Evolutionary conservation across 1,140 invertebrate genomes (phyloP).

Genomic region (Druon quercuslanigerum): DNA sequence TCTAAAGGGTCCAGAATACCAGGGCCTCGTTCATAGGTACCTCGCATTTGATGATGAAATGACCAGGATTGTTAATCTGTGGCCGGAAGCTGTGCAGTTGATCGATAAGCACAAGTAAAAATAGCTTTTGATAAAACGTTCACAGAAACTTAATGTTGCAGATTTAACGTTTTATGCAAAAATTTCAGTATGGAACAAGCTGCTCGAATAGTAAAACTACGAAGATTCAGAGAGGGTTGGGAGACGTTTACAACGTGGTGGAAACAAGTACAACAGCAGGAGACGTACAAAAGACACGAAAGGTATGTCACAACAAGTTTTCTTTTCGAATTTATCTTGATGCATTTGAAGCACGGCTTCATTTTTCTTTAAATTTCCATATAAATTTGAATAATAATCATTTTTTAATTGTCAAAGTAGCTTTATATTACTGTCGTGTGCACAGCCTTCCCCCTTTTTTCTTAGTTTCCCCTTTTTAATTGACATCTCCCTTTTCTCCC

Average conservation of each 20-base stretch:
- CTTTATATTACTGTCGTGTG: too few species aligned
- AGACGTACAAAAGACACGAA: conserved; percentile 16
- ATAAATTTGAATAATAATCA: too few species aligned
- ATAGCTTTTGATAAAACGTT: conserved; percentile 10
- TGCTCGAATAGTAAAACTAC: conserved; percentile 75
- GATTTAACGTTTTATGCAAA: conserved; percentile 9
- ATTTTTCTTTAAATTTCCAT: too few species aligned
- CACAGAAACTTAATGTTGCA: neutral
- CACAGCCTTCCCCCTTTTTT: too few species aligned
- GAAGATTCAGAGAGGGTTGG: conserved; percentile 78
- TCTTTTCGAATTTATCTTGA: neutral
- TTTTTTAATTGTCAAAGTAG: too few species aligned
- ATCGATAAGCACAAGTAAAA: conserved; percentile 78
- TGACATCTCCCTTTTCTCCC: too few species aligned
- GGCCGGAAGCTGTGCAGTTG: conserved; percentile 78
- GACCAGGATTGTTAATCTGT: conserved; percentile 77
- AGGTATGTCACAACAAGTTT: neutral
- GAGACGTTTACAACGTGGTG: conserved; percentile 76
- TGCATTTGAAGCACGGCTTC: neutral
- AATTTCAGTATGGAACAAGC: conserved; percentile 71
- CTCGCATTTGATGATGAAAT: conserved; percentile 81
- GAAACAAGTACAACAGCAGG: conserved; percentile 73
- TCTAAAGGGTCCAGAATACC: conserved; percentile 75
- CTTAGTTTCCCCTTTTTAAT: too few species aligned
- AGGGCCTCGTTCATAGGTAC: conserved; percentile 77